Base-by-base conservation (phyloP, 2,797 vertebrate genomes). In the Sus cebifrons region DNA sequence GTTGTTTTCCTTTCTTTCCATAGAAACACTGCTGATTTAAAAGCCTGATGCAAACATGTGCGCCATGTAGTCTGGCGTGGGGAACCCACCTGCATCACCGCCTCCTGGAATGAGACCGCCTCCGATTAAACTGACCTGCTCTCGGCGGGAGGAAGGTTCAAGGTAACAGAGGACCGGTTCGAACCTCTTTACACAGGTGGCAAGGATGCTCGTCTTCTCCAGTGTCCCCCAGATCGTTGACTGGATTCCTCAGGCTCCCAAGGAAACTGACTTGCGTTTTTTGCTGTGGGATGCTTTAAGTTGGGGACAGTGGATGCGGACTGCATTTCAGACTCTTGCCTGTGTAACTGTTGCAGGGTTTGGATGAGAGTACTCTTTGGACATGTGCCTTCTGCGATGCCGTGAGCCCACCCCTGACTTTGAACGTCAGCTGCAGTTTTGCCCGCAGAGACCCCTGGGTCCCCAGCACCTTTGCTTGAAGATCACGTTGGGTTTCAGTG, bases 361-460 rank as follows among this genome's bases (percentile, higher is more conserved):
- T 18, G 4, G 36, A n/a, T 54, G 14, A 2, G 25, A 60, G 6
- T 32, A 18, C 29, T 23, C 10, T 2, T 32, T 12, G 21, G 25
- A 44, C 2, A 27, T 0, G 0, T 73, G 36, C 54, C 16, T 15
- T 16, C 68, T 49, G 68, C 20, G 85, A 15, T 44, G 18, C 54
- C 40, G 0, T 0, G 9, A 14, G 7, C 44, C 36, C 36, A 16
- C 29, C 17, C 70, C 40, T 17, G 70, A 49, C 32, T 60, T 27
- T 14, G 5, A 0, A 1, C 3, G 2, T 44, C 8, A 21, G 18
- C 32, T 16, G 0, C 32, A 36, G 15, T 71, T 4, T 5, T 0
- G 6, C 16, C 27, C 56, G 23, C 85, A 23, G 2, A 25, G 0
- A 4, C 52, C 52, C 56, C 18, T 29, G 6, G 44, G 44, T 49